A percentile compares a stretch with the other conserved stretches of the same genome.
Conservation (phyloP, 2,113 vertebrate species). For the Bos indicus region DNA sequence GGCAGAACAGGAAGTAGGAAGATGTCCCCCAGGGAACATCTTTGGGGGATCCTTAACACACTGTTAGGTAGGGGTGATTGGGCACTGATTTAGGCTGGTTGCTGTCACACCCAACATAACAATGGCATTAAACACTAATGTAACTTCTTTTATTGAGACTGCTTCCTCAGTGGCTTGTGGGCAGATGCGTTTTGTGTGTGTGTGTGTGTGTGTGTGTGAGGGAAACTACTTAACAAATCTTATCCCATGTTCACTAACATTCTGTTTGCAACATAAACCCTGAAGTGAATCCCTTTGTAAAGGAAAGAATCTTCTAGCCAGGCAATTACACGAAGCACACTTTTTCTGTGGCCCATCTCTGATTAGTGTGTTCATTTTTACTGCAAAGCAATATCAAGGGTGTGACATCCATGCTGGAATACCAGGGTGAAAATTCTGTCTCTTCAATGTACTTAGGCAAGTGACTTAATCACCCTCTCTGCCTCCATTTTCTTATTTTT, state of each 20-base stretch:
- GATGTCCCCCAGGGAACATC: not conserved
- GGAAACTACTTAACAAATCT: no score
- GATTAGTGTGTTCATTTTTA: not conserved
- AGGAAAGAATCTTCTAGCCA: not conserved
- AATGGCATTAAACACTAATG: no score
- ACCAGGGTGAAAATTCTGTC: not conserved
- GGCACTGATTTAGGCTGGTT: not conserved
- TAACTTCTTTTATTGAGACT: not conserved
- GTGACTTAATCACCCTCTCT: no score
- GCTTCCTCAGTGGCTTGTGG: not conserved
- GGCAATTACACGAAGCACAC: fast-evolving
- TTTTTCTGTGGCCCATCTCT: fast-evolving
- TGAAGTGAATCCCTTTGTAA: not conserved
- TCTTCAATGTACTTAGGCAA: not conserved
- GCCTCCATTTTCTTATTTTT: not conserved
- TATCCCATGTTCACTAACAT: not conserved
- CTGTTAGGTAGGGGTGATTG: fast-evolving
- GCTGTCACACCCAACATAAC: not conserved
- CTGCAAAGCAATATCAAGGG: not conserved
- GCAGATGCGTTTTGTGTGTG: fast-evolving
- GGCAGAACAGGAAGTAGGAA: no score
- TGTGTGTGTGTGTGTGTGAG: not conserved
- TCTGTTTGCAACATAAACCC: not conserved
- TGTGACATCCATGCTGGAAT: fast-evolving
- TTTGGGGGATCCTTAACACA: not conserved